phyloP scores from a whole-genome alignment of 2,113 vertebrate genomes.

The Anguilla japonica region DNA sequence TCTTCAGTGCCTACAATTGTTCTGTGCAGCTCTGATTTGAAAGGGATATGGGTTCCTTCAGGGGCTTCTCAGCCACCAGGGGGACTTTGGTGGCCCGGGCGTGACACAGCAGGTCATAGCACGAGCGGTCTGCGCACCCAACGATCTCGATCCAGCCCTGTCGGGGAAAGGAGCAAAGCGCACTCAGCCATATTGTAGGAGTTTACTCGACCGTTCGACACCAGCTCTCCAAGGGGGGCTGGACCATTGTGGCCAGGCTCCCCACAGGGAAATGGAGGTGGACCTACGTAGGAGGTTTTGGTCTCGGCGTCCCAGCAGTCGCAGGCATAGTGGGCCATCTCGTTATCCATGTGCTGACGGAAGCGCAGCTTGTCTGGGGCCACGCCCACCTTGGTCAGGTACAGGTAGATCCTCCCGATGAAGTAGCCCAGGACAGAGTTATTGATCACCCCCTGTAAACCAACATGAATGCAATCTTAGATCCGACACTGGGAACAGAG shows the following conservation, averaged over 20 bases:
- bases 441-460: conserved; percentile 88
- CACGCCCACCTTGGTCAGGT: conserved; percentile 89
- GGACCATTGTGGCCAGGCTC: not conserved
- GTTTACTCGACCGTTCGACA: not conserved
- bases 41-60: conserved; percentile 99
- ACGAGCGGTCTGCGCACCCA: conserved; percentile 94
- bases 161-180: not conserved
- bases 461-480: not conserved
- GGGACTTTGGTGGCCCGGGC: conserved; percentile 92
- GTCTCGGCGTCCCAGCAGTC: conserved; percentile 99
- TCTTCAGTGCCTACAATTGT: not conserved
- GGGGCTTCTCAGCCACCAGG: conserved; percentile 91
- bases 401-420: conserved; percentile 98
- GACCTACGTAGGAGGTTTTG: conserved; percentile 93
- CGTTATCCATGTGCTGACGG: conserved; percentile 99
- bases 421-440: conserved; percentile 98
- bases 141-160: conserved; percentile 99
- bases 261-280: not conserved
- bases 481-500: not conserved
- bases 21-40: not conserved
- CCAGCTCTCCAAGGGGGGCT: not conserved
- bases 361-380: conserved; percentile 93
- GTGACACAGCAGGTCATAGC: conserved; percentile 91
- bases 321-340: conserved; percentile 99
- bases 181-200: no score